Base-by-base conservation (phyloP, 2,888 invertebrate genomes). In the Drosophila planitibia region DNA sequence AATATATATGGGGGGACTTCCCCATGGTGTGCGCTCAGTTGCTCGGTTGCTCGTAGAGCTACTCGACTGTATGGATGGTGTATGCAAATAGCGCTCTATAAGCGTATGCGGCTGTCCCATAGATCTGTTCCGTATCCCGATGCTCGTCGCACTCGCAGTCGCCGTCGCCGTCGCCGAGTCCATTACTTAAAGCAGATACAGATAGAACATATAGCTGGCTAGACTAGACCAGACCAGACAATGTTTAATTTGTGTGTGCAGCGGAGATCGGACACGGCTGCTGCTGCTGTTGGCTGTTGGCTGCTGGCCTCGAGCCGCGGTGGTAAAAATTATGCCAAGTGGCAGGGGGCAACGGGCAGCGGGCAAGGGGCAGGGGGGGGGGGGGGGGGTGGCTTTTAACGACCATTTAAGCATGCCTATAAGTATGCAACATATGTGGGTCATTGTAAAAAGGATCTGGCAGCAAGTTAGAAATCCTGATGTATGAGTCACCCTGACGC, bases 391-490 rank as follows among this genome's bases (percentile, higher is more conserved):
- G n/a, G n/a, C n/a, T 25, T 10, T 32, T 41, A 32, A 58, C 44
- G 44, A 51, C 58, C 9, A 37, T 41, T 39, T 12, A 7, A 19
- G 28, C 19, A 59, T 74, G 79, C 88, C 81, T 70, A 35, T 7
- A 76, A 80, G 82, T 88, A 82, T 83, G 90, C 85, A 80, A 74
- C 32, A 44, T 1, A 70, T 25, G 30, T n/a, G 44, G 70, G 22
- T 39, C 52, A 49, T n/a, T 28, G 67, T 35, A 33, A 30, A 19
- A 35, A 66, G 54, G 66, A 54, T 54, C 25, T n/a, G 44, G 5
- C 25, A 4, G 12, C 32, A 4, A 22, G 33, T 3, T 32, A 33
- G 41, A 30, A 41, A 22, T 58, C 33, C 65, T 58, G 14, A 19
- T 9, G 33, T n/a, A 64, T 78, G 77, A 78, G n/a, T 78, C 77